phyloP scores from a whole-genome alignment of 2,113 vertebrate species.

The Crotalus horridus region DNA sequence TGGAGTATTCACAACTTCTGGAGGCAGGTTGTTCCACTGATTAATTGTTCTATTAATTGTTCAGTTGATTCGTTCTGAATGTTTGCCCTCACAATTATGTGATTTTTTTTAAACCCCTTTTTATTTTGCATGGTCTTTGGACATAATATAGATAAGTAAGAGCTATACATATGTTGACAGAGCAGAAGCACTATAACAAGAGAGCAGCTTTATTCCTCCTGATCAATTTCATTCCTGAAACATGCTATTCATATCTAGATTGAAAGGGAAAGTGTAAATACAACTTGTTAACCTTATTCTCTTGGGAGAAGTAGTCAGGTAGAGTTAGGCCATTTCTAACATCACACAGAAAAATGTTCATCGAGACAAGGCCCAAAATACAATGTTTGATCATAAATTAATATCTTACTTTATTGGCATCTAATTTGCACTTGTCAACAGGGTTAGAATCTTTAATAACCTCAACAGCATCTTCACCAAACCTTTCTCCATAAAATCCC shows the following conservation, averaged over 20 bases:
- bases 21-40: too few species aligned
- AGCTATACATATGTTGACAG: background rate
- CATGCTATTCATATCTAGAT: background rate
- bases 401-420: constrained; percentile 87
- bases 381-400: background rate
- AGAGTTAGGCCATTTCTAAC: background rate
- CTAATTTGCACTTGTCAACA: constrained; percentile 97
- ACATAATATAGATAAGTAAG: too few species aligned
- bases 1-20: too few species aligned
- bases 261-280: background rate
- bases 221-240: background rate
- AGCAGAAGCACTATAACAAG: background rate
- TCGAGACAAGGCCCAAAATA: background rate
- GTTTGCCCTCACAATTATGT: too few species aligned
- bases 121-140: too few species aligned
- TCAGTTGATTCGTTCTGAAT: too few species aligned
- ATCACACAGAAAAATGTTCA: background rate
- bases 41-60: too few species aligned
- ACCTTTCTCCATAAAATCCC: constrained; percentile 96
- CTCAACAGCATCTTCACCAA: constrained; percentile 94
- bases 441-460: constrained; percentile 99
- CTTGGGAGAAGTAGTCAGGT: background rate
- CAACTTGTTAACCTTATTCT: background rate
- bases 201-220: background rate
- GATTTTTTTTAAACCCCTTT: too few species aligned